Evolutionary conservation across 2,888 invertebrate genomes (phyloP), one percentile per base, ranked within the genome.

Genomic region (Volucella inflata): DNA sequence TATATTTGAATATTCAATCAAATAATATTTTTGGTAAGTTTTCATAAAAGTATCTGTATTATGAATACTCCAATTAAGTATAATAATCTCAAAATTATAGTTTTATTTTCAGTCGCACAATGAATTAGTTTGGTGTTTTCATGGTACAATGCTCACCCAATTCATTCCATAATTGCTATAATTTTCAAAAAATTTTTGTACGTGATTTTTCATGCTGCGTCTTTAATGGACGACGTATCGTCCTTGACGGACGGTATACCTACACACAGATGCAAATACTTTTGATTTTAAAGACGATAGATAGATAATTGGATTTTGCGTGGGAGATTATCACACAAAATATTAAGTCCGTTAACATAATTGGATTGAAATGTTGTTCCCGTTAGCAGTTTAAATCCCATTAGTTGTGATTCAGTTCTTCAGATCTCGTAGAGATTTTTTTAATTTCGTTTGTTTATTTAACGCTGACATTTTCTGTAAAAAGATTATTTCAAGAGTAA

Each of bases 21-120:
- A 30, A 6, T 30, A 6, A 4, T 30, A 30, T 30, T 30, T 30
- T 30, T 30, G 57, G 65, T 79, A 53, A 21, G 48, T 79, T 68
- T 40, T 64, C 14, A 30, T 44, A 55, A 11, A n/a, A n/a, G 30
- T 65, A 62, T 62, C 60, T 74, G 46, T 12, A 48, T 87, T 70
- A 80, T 80, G 82, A 87, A 87, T 81, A 70, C 51, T 68, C 80
- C 82, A 85, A 88, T 88, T 87, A 84, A 75, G 12, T 70, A 60
- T 79, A 71, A 84, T 84, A 38, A 65, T 42, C 68, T 50, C 44
- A 38, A 80, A 81, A 77, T 85, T 72, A 81, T 68, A 48, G 72
- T 72, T 72, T 72, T 38, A 50, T 62, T 77, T 81, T 81, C 71
- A 85, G 76, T 77, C 68, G 71, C 72, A 64, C 67, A 77, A 60